Percentiles rank a stretch among this genome's conserved stretches.
Conservation (phyloP, 2,113 vertebrate genomes). For the Tor tambroides region DNA sequence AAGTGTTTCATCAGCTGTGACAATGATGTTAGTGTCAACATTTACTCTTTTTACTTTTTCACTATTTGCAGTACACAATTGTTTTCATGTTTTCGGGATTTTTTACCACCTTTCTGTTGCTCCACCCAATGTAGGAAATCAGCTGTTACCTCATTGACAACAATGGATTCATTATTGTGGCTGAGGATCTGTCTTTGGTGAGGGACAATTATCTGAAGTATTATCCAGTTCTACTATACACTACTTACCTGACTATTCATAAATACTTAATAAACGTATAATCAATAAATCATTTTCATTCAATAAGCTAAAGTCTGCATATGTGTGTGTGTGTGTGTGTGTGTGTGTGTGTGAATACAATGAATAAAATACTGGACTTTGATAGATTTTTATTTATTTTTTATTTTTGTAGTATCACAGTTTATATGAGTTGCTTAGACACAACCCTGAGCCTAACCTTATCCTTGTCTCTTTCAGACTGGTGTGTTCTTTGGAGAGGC, state of each 20-base stretch:
- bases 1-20: conserved; percentile 97
- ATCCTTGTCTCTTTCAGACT: conserved; percentile 76
- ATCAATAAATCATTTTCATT: no score
- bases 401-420: neutral
- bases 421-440: neutral
- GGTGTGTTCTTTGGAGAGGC: conserved; percentile 95
- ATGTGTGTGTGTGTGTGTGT: no score
- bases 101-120: neutral
- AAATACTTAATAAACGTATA: no score
- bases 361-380: neutral
- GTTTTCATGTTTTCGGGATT: neutral
- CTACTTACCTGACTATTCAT: no score
- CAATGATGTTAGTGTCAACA: conserved; percentile 82
- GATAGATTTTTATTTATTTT: neutral
- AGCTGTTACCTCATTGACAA: conserved; percentile 99
- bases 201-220: conserved; percentile 41
- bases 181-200: conserved; percentile 92
- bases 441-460: neutral
- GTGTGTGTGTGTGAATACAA: no score
- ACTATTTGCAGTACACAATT: neutral
- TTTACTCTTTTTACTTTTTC: neutral
- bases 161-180: conserved; percentile 96
- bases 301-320: neutral
- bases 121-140: conserved; percentile 79
- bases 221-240: no score